Evolutionary conservation across 2,888 invertebrate genomes (phyloP).

Genomic region (Morpho helenor): DNA sequence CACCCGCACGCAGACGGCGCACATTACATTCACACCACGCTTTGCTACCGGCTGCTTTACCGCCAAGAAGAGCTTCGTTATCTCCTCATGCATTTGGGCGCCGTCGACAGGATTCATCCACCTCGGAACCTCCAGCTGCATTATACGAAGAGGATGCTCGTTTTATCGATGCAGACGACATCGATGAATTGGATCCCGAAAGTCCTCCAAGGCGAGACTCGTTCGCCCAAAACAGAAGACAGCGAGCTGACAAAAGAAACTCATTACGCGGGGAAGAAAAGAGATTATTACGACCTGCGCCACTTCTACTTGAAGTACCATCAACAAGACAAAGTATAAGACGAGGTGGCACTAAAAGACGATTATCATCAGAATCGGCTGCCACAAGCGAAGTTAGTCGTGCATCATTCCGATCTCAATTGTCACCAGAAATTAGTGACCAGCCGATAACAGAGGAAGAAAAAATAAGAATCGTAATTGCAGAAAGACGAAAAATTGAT

Average conservation of each 20-base stretch:
- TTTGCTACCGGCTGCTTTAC: conserved; percentile 67
- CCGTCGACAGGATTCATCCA: conserved; percentile 68
- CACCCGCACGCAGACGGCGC: conserved; percentile 73
- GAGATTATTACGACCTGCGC: conserved; percentile 61
- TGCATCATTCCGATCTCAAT: conserved; percentile 40
- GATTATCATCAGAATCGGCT: conserved; percentile 55
- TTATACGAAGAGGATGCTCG: conserved; percentile 76
- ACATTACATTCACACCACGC: conserved; percentile 81
- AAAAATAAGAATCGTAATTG: conserved; percentile 81
- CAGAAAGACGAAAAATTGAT: conserved; percentile 80
- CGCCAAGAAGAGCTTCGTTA: conserved; percentile 78
- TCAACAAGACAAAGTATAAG: conserved; percentile 51
- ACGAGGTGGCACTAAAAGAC: conserved; percentile 45
- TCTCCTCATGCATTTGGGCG: conserved; percentile 73
- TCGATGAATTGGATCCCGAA: conserved; percentile 69
- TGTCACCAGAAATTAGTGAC: conserved; percentile 42
- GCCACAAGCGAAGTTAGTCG: conserved; percentile 46
- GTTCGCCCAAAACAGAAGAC: conserved; percentile 71
- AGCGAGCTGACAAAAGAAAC: conserved; percentile 64
- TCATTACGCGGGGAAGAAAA: conserved; percentile 69
- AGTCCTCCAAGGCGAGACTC: conserved; percentile 68
- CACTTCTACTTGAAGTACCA: conserved; percentile 59
- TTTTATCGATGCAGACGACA: conserved; percentile 80
- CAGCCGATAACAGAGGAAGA: conserved; percentile 65
- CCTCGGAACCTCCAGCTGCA: conserved; percentile 61